Evolutionary conservation across 2,113 vertebrate species (phyloP), one percentile per base, ranked within the genome.

Genomic region (Rhabdornis inornatus): DNA sequence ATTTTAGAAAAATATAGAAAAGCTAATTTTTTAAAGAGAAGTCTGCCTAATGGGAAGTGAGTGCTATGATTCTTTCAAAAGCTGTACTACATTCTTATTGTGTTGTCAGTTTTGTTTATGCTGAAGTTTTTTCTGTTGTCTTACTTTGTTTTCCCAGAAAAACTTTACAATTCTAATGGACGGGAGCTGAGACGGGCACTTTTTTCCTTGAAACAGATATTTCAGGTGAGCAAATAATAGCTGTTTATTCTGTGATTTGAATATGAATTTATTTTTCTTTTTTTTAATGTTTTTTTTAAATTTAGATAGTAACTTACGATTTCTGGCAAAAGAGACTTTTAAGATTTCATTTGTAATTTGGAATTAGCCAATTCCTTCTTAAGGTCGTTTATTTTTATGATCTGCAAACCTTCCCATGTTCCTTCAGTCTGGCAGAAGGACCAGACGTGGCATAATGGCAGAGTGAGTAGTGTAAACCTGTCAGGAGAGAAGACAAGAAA

Each of bases 131-230:
- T 85, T 42, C 22, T 96, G 4, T 93, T 97, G 7, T 79, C n/a
- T 59, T 96, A 86, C 53, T 88, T 84, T 57, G 96, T 96, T 42
- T 95, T 94, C 7, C n/a, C 97, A 99, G 99, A 99, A 97, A 99
- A 99, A 96, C 98, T 99, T 61, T 99, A 99, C 97, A 99, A 99
- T 97, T 99, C 99, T 52, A 99, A 81, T 88, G 99, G 99, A 95
- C 98, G 99, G 63, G 99, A 99, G 94, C 97, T 99, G 60, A 98
- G 99, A 91, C 98, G 99, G 94, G 99, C 99, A 33, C 99, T 99
- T 85, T 99, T 99, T 98, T 99, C 99, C 74, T 98, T 99, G 97
- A 99, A 99, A 97, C 99, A 99, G 96, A 99, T 99, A 97, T 99
- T 99, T 98, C 99, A 99, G 99, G 99, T 99, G 98, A 98, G 94